A percentile compares a stretch with the other conserved stretches of the same genome.
These are phyloP conservation scores for Plebejus anna DNA, from an alignment of 2,888 invertebrate species.

Conservation along the genomic window DNA sequence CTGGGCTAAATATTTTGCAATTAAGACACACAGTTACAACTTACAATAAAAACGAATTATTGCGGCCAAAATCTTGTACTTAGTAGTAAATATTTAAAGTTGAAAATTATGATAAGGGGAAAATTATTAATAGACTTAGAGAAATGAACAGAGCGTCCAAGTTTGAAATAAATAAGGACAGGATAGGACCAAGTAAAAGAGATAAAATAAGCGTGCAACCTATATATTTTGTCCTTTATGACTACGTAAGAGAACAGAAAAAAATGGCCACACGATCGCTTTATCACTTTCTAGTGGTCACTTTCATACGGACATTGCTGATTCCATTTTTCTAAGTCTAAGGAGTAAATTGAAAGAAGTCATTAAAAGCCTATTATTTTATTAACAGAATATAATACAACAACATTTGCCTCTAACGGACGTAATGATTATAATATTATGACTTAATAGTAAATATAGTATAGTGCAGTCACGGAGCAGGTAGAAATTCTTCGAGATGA, in stretches of 20 bases:
- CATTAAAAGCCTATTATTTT: background rate
- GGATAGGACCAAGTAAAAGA: no score
- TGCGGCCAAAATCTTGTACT: no score
- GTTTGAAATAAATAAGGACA: background rate
- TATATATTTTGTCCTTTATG: no score
- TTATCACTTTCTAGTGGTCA: no score
- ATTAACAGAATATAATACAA: background rate
- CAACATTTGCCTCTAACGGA: background rate
- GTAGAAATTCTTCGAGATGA: background rate
- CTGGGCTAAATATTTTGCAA: no score
- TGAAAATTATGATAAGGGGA: background rate
- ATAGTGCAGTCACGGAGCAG: background rate
- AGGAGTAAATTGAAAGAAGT: background rate
- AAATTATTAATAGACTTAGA: background rate
- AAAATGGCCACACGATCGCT: no score
- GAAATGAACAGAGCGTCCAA: background rate
- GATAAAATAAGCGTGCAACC: no score
- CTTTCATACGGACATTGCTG: no score
- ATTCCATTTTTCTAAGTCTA: background rate
- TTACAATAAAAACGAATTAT: background rate
- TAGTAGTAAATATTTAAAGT: background rate
- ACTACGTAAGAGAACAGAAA: no score
- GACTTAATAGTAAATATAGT: background rate
- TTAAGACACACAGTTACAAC: no score
- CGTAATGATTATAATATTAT: background rate